These are phyloP conservation scores for Brachionus rotundiformis DNA, from an alignment of 1,140 invertebrate genomes.

Conservation along the genomic window DNA sequence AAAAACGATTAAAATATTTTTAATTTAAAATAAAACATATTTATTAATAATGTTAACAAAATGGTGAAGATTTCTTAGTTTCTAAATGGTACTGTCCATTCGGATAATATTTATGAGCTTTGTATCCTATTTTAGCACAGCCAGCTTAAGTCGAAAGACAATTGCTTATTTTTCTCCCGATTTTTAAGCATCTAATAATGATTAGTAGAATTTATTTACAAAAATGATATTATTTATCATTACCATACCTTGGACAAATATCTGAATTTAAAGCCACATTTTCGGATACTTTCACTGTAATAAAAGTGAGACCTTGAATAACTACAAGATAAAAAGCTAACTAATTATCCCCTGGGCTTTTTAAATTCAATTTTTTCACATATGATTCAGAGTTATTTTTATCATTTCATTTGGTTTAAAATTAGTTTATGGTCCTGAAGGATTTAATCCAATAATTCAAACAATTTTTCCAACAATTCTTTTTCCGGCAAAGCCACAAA, in stretches of 20 bases:
- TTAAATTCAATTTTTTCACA: not conserved
- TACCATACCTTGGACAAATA: not conserved
- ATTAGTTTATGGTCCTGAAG: constrained; percentile 19
- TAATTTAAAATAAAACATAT: no score
- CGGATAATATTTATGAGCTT: not conserved
- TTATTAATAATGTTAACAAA: constrained; percentile 7
- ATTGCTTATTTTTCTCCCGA: not conserved
- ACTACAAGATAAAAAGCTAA: constrained; percentile 7
- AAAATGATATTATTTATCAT: not conserved
- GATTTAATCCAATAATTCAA: constrained; percentile 35
- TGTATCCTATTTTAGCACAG: not conserved
- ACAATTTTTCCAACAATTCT: not conserved
- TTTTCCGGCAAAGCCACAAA: constrained; percentile 9
- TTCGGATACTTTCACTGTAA: constrained; percentile 5
- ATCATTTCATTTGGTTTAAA: not conserved
- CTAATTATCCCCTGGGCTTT: not conserved
- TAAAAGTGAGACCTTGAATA: not conserved
- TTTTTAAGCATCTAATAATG: no score
- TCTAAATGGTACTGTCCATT: not conserved
- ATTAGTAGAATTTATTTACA: no score
- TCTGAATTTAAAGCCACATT: not conserved
- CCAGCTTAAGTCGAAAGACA: not conserved
- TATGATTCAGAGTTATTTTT: not conserved
- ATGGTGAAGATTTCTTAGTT: not conserved
- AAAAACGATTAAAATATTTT: no score